Conservation (phyloP, 37 sponge, comb jelly and placozoan genomes). For the Beroe forskalii region DNA sequence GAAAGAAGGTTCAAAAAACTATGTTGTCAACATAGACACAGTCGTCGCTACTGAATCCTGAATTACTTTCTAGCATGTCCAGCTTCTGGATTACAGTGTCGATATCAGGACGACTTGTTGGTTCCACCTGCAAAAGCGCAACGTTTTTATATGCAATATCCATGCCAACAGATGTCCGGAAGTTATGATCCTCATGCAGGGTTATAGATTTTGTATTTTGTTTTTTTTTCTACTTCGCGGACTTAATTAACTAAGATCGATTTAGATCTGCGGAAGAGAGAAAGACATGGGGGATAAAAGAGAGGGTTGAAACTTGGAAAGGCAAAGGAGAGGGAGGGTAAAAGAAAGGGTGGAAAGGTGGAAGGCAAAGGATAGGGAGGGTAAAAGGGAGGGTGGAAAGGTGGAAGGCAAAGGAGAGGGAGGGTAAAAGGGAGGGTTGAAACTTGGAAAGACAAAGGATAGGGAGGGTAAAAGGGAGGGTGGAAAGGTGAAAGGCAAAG, state of each 20-base stretch:
- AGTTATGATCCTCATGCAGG: too few relatives aligned
- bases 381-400: background rate
- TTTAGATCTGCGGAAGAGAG: background rate
- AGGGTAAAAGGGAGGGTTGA: background rate
- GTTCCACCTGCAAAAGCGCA: slow-evolving; percentile 56
- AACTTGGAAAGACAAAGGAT: background rate
- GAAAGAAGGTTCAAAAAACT: background rate
- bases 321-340: background rate
- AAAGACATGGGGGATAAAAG: background rate
- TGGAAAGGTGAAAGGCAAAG: background rate
- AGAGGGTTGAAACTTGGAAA: background rate
- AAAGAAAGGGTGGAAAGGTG: background rate
- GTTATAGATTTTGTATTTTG: too few relatives aligned
- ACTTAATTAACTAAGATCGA: too few relatives aligned
- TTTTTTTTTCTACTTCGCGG: too few relatives aligned
- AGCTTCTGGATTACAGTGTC: slow-evolving; percentile 62
- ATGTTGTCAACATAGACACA: slow-evolving; percentile 24
- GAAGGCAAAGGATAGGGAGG: background rate
- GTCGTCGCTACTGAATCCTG: slow-evolving; percentile 20
- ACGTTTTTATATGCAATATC: too few relatives aligned
- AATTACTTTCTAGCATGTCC: slow-evolving; percentile 54
- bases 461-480: background rate
- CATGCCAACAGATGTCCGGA: too few relatives aligned
- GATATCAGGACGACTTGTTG: slow-evolving; percentile 12
- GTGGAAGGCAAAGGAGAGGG: background rate